Conservation (phyloP, 2,113 vertebrate genomes). For the Corynorhinus townsendii region DNA sequence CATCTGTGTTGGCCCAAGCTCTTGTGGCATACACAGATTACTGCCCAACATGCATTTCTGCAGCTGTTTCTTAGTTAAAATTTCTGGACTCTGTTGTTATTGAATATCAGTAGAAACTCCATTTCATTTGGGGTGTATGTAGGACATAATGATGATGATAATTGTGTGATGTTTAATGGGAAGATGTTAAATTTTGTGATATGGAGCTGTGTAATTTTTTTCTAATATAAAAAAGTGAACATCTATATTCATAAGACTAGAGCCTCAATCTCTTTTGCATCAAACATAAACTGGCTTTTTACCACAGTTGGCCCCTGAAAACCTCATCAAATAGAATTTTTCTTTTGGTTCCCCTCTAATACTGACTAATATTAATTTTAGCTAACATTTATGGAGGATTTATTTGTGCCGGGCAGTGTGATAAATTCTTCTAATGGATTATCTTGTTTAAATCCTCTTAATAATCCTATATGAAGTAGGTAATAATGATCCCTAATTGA, state of each 20-base stretch:
- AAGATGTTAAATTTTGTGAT: slow-evolving; percentile 58
- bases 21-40: neutral
- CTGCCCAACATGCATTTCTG: slow-evolving; percentile 22
- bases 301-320: neutral
- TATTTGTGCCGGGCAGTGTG: neutral
- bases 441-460: neutral
- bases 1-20: neutral
- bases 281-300: neutral
- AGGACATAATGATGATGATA: slow-evolving; percentile 26
- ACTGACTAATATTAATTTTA: neutral
- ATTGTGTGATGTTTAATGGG: slow-evolving; percentile 44
- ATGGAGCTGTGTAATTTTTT: slow-evolving; percentile 62
- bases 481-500: neutral
- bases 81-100: slow-evolving; percentile 32
- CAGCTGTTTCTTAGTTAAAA: slow-evolving; percentile 16
- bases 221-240: slow-evolving; percentile 60
- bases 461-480: neutral
- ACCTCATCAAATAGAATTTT: slow-evolving; percentile 14
- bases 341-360: neutral
- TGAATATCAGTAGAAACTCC: slow-evolving; percentile 22
- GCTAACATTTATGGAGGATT: slow-evolving; percentile 22
- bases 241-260: slow-evolving; percentile 60
- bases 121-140: slow-evolving; percentile 3
- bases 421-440: slow-evolving; percentile 13
- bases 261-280: slow-evolving; percentile 26